Conservation (phyloP, 2,888 invertebrate species). For the Rugalucina vietnamica region DNA sequence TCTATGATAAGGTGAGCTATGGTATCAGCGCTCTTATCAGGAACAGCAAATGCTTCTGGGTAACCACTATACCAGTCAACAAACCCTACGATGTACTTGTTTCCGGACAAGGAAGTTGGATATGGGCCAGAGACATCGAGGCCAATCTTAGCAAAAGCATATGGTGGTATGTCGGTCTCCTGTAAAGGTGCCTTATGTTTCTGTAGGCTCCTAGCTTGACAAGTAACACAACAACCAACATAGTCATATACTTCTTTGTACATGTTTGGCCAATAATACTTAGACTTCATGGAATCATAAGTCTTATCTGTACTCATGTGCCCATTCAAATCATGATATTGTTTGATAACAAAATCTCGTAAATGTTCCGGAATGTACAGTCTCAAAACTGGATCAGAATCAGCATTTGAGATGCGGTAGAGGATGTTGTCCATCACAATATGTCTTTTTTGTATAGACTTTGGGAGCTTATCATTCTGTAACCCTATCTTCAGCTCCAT, state of each 20-base stretch:
- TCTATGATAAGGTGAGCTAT: constrained; percentile 35
- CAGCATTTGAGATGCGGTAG: constrained; percentile 43
- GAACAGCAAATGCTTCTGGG: constrained; percentile 20
- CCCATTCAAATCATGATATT: constrained; percentile 44
- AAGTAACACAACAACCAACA: constrained; percentile 17
- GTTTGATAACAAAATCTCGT: background rate
- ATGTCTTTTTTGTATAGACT: constrained; percentile 4
- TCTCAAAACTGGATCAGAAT: constrained; percentile 40
- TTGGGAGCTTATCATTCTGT: background rate
- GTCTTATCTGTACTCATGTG: constrained; percentile 35
- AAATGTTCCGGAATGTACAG: constrained; percentile 35
- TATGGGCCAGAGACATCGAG: constrained; percentile 41
- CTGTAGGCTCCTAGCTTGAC: constrained; percentile 30
- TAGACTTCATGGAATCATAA: constrained; percentile 8
- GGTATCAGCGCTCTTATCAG: constrained; percentile 34
- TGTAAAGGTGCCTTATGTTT: constrained; percentile 40
- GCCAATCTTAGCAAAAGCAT: constrained; percentile 22
- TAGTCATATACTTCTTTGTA: constrained; percentile 29
- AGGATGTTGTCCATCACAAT: constrained; percentile 40
- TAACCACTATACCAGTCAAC: constrained; percentile 32
- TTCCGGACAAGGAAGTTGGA: constrained; percentile 20
- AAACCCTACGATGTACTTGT: constrained; percentile 44
- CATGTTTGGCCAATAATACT: constrained; percentile 46
- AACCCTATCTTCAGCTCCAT: constrained; percentile 10
- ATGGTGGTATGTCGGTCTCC: constrained; percentile 56